These are phyloP conservation scores for Charaxes varanes DNA, from an alignment of 1,140 invertebrate genomes.

Conservation along the genomic window DNA sequence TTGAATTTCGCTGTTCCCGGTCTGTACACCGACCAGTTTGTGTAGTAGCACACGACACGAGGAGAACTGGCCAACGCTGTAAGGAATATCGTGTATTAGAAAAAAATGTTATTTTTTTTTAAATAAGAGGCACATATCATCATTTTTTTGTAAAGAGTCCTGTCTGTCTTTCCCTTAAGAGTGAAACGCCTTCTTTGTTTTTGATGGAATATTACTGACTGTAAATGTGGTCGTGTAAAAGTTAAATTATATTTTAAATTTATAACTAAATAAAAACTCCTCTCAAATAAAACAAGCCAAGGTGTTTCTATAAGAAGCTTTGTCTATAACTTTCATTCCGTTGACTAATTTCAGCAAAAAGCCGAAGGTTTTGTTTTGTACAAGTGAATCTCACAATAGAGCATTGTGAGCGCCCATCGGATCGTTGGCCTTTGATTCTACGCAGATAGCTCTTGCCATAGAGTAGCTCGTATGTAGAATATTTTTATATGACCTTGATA, in stretches of 20 bases:
- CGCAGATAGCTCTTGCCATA: slow-evolving; percentile 7
- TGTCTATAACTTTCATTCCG: slow-evolving; percentile 20
- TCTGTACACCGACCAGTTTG: slow-evolving; percentile 95
- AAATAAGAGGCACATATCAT: too few species aligned
- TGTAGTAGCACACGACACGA: slow-evolving; percentile 92
- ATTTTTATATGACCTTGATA: neutral
- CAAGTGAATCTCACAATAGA: slow-evolving; percentile 25
- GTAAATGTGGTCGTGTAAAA: too few species aligned
- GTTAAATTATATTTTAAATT: too few species aligned
- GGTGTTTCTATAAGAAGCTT: too few species aligned
- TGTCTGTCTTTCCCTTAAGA: too few species aligned
- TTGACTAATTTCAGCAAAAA: slow-evolving; percentile 15
- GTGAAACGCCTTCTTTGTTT: too few species aligned
- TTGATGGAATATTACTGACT: too few species aligned
- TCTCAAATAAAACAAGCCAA: too few species aligned
- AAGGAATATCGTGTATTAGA: slow-evolving; percentile 14
- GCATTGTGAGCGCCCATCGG: slow-evolving; percentile 25
- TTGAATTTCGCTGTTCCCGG: slow-evolving; percentile 92
- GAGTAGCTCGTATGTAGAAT: slow-evolving; percentile 3
- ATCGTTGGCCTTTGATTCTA: slow-evolving; percentile 20
- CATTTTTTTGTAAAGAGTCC: too few species aligned
- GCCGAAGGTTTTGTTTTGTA: slow-evolving; percentile 10
- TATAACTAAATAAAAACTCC: too few species aligned
- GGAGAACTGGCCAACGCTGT: slow-evolving; percentile 62
- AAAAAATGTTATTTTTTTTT: slow-evolving; percentile 6